A percentile compares a stretch with the other conserved stretches of the same genome.
These are phyloP conservation scores for Teinopalpus imperialis DNA, from an alignment of 2,888 invertebrate species.

Conservation along the genomic window DNA sequence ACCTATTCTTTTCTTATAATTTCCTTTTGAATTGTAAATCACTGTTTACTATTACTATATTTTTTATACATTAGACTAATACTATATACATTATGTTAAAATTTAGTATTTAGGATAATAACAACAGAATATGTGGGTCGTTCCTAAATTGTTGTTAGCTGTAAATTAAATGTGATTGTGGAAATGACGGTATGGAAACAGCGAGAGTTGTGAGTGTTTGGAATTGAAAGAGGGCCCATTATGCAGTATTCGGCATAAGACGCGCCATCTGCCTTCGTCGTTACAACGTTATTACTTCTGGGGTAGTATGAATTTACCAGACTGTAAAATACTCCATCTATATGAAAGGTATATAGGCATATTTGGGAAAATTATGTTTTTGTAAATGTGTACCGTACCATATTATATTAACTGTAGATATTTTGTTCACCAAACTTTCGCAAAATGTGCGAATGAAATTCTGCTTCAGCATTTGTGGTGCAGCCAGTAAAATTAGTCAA, in stretches of 20 bases:
- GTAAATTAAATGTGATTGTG: constrained; percentile 29
- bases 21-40: no score
- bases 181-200: constrained; percentile 38
- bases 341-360: constrained; percentile 3
- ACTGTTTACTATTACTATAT: no score
- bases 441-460: no score
- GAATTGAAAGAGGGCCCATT: constrained; percentile 67
- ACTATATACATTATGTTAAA: no score
- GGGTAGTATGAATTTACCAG: constrained; percentile 37
- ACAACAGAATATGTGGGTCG: constrained; percentile 8
- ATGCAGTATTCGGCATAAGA: constrained; percentile 52
- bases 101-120: constrained; percentile 5
- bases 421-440: no score
- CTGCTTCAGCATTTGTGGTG: no score
- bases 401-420: no score
- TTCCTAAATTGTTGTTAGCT: constrained; percentile 13
- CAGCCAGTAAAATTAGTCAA: no score
- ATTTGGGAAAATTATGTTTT: no score
- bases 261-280: constrained; percentile 68
- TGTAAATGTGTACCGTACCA: no score
- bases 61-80: no score
- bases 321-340: constrained; percentile 10
- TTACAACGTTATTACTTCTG: constrained; percentile 63
- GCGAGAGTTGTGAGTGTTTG: constrained; percentile 37
- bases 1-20: no score